Base-by-base conservation (phyloP, 2,113 vertebrate genomes). In the Pipra filicauda region DNA sequence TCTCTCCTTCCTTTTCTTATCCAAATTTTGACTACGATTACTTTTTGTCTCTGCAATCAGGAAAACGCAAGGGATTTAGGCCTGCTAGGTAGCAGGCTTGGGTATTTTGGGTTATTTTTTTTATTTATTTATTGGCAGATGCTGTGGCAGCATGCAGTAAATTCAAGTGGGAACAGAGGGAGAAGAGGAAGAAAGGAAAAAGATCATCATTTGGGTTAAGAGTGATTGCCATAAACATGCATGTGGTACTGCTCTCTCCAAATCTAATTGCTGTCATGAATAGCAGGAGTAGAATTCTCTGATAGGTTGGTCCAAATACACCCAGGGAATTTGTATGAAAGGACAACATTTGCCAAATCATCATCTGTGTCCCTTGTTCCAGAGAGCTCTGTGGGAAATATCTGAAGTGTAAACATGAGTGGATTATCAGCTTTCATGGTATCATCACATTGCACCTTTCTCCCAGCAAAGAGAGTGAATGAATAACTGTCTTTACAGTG, bases 211-310 rank as follows among this genome's bases (percentile, higher is more conserved):
- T 96, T 96, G 87, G 62, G 59, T 85, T 86, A 89, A 52, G 22
- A 83, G n/a, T 61, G 59, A 95, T 95, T 95, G 81, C 78, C 48
- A 91, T 75, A 95, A 94, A 91, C 69, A 59, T n/a, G 33, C 51
- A 87, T 79, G 57, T 82, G 76, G 89, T 48, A 75, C 21, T 15
- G 41, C 52, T 92, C 51, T 58, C 46, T 97, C 58, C 30, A 96
- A 89, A 95, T 89, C 77, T 88, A 94, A 96, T 97, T 95, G 95
- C 55, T 78, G 84, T 91, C 92, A 92, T 95, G 77, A 97, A 91
- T 73, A 91, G 44, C 26, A 67, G 61, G n/a, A 92, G 79, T 24
- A 94, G 87, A 91, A 93, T 92, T 85, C 57, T 91, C 61, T 66
- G 64, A 49, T 87, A 48, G 6, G 18, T 84, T 85, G 66, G 27